A percentile compares a stretch with the other conserved stretches of the same genome.
phyloP scores from a whole-genome alignment of 2,113 vertebrate genomes.

The Suricata suricatta region DNA sequence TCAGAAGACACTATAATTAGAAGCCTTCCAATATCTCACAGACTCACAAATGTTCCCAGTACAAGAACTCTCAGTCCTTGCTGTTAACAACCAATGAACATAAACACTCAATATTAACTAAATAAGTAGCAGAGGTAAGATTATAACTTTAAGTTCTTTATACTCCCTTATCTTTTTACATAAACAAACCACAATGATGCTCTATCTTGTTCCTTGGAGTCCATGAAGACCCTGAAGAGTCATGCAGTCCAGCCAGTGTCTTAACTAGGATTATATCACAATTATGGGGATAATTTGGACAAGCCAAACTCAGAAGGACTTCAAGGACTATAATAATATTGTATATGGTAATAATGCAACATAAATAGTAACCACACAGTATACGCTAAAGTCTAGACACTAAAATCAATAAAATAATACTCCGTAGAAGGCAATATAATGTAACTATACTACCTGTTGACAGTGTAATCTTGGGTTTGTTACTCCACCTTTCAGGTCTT shows the following conservation, averaged over 20 bases:
- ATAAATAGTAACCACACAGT: background rate
- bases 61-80: conserved; percentile 12
- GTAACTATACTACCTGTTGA: background rate
- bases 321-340: background rate
- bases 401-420: conserved; percentile 19
- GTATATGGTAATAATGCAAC: background rate
- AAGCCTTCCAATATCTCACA: conserved; percentile 32
- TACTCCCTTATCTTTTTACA: background rate
- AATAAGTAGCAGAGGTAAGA: conserved; percentile 6
- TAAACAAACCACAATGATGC: conserved; percentile 9
- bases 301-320: conserved; percentile 40
- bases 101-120: conserved; percentile 38
- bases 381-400: background rate
- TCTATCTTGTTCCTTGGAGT: background rate
- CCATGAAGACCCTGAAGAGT: background rate
- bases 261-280: conserved; percentile 27
- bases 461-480: background rate
- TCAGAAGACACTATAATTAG: conserved; percentile 43
- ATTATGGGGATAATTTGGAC: background rate
- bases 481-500: background rate
- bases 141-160: conserved; percentile 6
- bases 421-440: background rate
- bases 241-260: background rate
- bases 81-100: conserved; percentile 50
- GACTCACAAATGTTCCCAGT: conserved; percentile 38